These are phyloP conservation scores for Arbacia lixula DNA, from an alignment of 53 echinoderm and acorn worm species.

Conservation along the genomic window DNA sequence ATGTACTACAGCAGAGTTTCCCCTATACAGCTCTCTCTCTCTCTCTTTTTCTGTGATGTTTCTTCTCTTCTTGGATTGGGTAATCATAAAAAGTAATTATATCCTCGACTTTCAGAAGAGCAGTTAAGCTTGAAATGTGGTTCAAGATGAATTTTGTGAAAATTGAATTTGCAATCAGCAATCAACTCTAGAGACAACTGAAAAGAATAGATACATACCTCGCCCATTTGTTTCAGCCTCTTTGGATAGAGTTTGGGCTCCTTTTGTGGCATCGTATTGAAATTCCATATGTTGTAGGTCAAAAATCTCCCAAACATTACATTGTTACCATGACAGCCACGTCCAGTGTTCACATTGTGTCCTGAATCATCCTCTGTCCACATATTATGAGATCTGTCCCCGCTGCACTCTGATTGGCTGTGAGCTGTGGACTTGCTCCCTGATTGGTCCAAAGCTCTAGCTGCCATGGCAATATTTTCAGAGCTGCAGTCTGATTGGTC, in stretches of 20 bases:
- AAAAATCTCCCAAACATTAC: constrained; percentile 33
- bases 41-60: no score
- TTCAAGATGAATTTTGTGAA: no score
- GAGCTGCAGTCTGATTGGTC: constrained; percentile 14
- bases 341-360: no score
- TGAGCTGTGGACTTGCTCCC: neutral
- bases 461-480: constrained; percentile 20
- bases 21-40: no score
- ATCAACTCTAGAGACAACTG: no score
- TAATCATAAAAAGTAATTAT: no score
- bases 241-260: constrained; percentile 53
- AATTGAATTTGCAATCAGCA: no score
- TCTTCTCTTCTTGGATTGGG: no score
- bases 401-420: constrained; percentile 51
- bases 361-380: constrained; percentile 15
- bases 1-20: no score
- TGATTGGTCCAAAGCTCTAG: constrained; percentile 17
- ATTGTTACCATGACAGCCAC: neutral
- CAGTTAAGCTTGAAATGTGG: no score
- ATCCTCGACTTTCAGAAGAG: no score
- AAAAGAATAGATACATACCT: no score
- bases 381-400: neutral
- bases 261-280: constrained; percentile 56
- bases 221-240: constrained; percentile 74
- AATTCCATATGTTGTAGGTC: constrained; percentile 97